phyloP scores from a whole-genome alignment of 2,888 invertebrate species.

The Pseudococcus longispinus region DNA sequence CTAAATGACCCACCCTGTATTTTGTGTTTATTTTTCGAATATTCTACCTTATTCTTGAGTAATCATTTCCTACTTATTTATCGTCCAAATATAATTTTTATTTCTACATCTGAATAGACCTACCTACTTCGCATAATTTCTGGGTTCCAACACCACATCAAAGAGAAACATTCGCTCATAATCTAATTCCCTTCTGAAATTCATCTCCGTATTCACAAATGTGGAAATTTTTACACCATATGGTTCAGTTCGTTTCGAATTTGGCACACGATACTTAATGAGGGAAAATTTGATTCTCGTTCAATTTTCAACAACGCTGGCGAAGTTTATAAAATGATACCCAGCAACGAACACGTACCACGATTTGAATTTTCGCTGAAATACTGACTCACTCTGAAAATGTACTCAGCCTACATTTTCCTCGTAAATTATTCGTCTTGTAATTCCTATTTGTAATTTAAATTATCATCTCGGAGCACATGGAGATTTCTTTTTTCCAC shows the following conservation, averaged over 20 bases:
- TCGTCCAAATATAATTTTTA: too few relatives aligned
- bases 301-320: not conserved
- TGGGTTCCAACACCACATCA: not conserved
- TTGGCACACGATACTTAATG: not conserved
- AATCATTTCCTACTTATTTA: too few relatives aligned
- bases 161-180: not conserved
- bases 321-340: not conserved
- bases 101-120: not conserved
- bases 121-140: not conserved
- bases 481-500: too few relatives aligned
- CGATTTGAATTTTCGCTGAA: not conserved
- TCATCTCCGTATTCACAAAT: not conserved
- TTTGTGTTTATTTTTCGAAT: too few relatives aligned
- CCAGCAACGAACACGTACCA: not conserved
- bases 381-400: not conserved
- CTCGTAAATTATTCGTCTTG: not conserved
- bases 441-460: not conserved
- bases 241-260: not conserved
- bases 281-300: not conserved
- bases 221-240: not conserved
- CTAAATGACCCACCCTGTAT: too few relatives aligned
- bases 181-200: not conserved
- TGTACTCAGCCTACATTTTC: not conserved
- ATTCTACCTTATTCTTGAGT: too few relatives aligned
- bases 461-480: not conserved